These are phyloP conservation scores for Megaceryle alcyon DNA, from an alignment of 2,797 vertebrate species.

Conservation along the genomic window DNA sequence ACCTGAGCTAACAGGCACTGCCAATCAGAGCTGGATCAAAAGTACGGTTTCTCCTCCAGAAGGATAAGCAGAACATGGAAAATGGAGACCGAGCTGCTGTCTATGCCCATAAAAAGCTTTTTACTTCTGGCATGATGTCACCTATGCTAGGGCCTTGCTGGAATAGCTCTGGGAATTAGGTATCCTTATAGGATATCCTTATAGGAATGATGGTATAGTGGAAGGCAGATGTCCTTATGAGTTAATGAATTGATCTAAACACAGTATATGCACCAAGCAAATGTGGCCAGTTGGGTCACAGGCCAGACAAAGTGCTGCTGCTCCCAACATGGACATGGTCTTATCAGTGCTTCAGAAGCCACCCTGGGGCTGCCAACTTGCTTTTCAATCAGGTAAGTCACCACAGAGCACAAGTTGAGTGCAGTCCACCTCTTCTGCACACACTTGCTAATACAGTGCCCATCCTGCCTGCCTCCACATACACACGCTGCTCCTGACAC, in stretches of 20 bases:
- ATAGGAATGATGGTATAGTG: background rate
- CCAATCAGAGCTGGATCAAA: background rate
- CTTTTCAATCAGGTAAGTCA: background rate
- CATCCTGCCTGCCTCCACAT: background rate
- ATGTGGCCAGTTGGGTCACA: background rate
- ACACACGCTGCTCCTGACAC: rapidly evolving
- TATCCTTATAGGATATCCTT: too few species aligned
- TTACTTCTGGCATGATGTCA: background rate
- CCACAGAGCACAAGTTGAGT: background rate
- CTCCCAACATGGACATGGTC: background rate
- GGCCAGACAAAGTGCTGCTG: background rate
- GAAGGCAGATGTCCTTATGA: background rate
- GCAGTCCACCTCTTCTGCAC: background rate
- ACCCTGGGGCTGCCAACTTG: background rate
- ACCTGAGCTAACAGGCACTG: background rate
- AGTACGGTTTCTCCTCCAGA: background rate
- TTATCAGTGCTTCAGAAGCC: background rate
- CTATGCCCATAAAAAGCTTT: background rate
- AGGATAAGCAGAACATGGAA: background rate
- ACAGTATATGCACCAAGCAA: background rate
- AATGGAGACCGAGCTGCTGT: background rate
- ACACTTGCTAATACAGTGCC: background rate
- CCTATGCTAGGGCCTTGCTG: background rate
- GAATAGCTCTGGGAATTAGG: background rate
- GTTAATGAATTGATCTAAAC: background rate